Evolutionary conservation across 2,888 invertebrate genomes (phyloP).

Genomic region (Ditylenchus weischeri): DNA sequence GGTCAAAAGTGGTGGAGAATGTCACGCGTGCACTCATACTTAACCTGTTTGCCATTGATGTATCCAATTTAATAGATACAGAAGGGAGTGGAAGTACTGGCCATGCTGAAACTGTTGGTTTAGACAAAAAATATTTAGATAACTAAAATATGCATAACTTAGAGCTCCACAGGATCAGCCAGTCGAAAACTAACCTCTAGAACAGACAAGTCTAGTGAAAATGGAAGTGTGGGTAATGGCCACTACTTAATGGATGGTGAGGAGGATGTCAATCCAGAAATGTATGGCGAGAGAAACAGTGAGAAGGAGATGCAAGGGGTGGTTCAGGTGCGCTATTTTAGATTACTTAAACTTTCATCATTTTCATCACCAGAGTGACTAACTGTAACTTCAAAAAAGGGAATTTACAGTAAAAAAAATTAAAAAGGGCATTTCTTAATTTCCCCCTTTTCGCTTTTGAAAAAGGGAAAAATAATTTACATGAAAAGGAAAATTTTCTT

Average conservation of each 20-base stretch:
- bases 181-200: background rate
- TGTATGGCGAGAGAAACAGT: slow-evolving; percentile 13
- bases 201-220: slow-evolving; percentile 11
- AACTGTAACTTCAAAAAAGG: too few relatives aligned
- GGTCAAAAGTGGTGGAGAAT: slow-evolving; percentile 73
- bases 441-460: too few relatives aligned
- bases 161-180: slow-evolving; percentile 9
- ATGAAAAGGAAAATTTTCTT: too few relatives aligned
- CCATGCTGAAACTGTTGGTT: slow-evolving; percentile 1
- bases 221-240: slow-evolving; percentile 3
- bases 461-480: too few relatives aligned
- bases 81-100: background rate
- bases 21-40: slow-evolving; percentile 87
- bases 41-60: slow-evolving; percentile 67
- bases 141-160: background rate
- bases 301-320: slow-evolving; percentile 26
- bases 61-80: slow-evolving; percentile 6
- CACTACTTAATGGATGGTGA: background rate
- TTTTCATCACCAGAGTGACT: too few relatives aligned
- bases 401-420: too few relatives aligned
- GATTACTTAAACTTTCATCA: too few relatives aligned
- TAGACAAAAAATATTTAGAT: background rate
- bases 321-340: slow-evolving; percentile 19
- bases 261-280: slow-evolving; percentile 15
- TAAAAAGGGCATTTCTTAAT: too few relatives aligned